Evolutionary conservation across 2,113 vertebrate species (phyloP), one percentile per base, ranked within the genome.

Genomic region (Ammospiza nelsoni): DNA sequence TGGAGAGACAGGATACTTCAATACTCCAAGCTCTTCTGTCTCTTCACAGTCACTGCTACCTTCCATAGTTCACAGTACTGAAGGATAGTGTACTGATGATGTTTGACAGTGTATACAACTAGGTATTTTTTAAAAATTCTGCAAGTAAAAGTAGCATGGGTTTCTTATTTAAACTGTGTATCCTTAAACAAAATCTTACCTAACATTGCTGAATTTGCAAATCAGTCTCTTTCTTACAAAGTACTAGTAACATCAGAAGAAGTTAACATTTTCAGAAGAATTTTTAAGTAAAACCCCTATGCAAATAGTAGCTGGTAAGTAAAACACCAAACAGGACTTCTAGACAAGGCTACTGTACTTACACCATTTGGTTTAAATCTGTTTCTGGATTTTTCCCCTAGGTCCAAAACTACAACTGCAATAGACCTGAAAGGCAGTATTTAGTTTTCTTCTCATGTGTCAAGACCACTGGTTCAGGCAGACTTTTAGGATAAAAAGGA

Each of bases 111-210:
- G 12, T 12, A 43, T 46, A 44, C 20, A 48, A 33, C 11, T 31
- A 66, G 0, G 0, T 13, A 12, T 29, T 80, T 72, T 82, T 12
- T 39, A 11, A 11, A 33, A 81, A 28, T 59, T 79, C 35, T n/a
- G 4, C 35, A 69, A 54, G 62, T 43, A 52, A 54, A 72, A 77
- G 12, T 12, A 76, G 23, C 10, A 43, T 29, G 2, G 1, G 8
- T 39, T 92, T 86, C 37, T 66, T 71, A 83, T 12, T 65, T 69
- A 55, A 87, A 63, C 12, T 52, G 15, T 18, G 10, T 22, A 58
- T 33, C 15, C n/a, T 66, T 69, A 57, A 82, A 72, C 8, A 66
- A 72, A 82, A 43, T 27, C 16, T 46, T 43, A 84, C 63, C 23
- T 29, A 54, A 58, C 8, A 29, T 3, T 55, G 20, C 25, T 76